Evolutionary conservation across 2,113 vertebrate genomes (phyloP).

Genomic region (Nanorana parkeri): DNA sequence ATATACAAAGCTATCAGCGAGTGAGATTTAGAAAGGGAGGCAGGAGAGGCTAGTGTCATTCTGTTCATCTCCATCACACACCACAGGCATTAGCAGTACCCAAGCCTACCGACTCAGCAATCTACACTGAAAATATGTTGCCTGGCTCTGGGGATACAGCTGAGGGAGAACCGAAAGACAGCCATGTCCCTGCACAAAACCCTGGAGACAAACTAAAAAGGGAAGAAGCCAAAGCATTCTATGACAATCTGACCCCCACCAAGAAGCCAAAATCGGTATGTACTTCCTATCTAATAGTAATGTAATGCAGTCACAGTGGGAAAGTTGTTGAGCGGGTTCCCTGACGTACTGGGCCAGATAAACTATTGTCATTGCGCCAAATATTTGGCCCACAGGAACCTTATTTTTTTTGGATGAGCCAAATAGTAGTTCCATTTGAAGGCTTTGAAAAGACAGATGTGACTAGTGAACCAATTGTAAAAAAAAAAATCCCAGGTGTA

Average conservation of each 20-base stretch:
- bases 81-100: constrained; percentile 5
- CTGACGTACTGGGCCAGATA: neutral
- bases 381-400: too few relatives aligned
- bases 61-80: constrained; percentile 39
- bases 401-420: too few relatives aligned
- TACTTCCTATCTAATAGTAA: neutral
- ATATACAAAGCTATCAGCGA: neutral
- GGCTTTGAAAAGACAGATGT: too few relatives aligned
- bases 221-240: constrained; percentile 74
- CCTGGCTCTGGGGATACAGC: constrained; percentile 24
- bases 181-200: constrained; percentile 47
- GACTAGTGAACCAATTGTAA: too few relatives aligned
- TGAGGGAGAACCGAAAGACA: constrained; percentile 35
- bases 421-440: too few relatives aligned
- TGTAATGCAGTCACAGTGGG: neutral
- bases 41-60: constrained; percentile 14
- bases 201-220: constrained; percentile 60
- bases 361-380: too few relatives aligned
- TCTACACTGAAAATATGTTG: constrained; percentile 32
- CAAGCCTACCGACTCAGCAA: constrained; percentile 35
- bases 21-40: constrained; percentile 34
- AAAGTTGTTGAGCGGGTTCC: neutral
- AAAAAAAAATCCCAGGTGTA: too few relatives aligned
- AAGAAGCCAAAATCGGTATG: constrained; percentile 82
- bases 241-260: constrained; percentile 72